Evolutionary conservation across 2,888 invertebrate species (phyloP), one percentile per base, ranked within the genome.

Genomic region (Nephrotoma flavescens): DNA sequence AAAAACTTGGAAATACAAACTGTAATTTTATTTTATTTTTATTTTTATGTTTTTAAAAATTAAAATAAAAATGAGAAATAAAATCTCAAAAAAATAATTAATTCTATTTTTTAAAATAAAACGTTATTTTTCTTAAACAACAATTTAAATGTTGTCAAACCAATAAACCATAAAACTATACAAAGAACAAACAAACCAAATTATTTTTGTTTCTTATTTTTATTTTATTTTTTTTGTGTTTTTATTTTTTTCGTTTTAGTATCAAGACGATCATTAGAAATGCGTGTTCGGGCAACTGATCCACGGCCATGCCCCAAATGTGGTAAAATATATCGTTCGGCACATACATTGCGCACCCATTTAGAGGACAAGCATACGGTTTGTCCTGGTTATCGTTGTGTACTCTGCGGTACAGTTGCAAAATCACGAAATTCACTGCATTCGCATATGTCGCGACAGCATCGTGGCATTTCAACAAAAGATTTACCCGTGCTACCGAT

Each of bases 401-500:
- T 97, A 2, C 93, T 97, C 1, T 97, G 97, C 91, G 97, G 97
- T 88, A 97, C 97, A 0, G 97, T 97, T 87, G 97, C 97, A 84
- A 97, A 97, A 92, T 97, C 97, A 0, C 94, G 97, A 88, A 97
- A 97, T 92, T 97, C 97, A 0, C 93, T 97, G 87, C 97, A 97
- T 92, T 97, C 97, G 87, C 97, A 97, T 92, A 97, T 97, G 97
- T 97, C 96, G 87, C 94, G 97, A 86, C 97, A 97, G 90, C 97
- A 97, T 91, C 95, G 97, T 87, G 97, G 97, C 88, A 97, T 97
- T 90, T 97, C 97, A 90, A 97, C 97, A 89, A 97, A 97, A 92
- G 97, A 97, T 91, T 93, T 97, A 89, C 97, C 97, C 9, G 97
- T 97, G 83, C 92, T 97, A 88, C 97, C 97, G 87, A 97, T 97